A percentile compares a stretch with the other conserved stretches of the same genome.
phyloP scores from a whole-genome alignment of 2,888 invertebrate species.

The Aplocera efformata region DNA sequence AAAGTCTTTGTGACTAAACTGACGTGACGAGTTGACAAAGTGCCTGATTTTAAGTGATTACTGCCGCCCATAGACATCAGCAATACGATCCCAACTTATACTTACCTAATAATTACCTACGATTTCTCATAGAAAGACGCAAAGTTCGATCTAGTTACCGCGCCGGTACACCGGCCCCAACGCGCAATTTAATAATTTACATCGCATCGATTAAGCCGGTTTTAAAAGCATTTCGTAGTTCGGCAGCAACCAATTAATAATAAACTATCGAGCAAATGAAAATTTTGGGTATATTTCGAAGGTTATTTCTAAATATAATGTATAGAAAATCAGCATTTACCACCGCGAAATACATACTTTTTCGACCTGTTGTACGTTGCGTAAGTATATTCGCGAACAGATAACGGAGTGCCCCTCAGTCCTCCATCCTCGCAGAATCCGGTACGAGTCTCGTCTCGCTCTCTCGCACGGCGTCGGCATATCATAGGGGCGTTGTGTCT shows the following conservation, averaged over 20 bases:
- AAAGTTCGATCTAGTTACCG: slow-evolving; percentile 36
- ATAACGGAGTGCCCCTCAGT: slow-evolving; percentile 72
- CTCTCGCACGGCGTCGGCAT: slow-evolving; percentile 32
- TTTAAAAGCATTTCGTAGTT: slow-evolving; percentile 42
- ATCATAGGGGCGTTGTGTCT: slow-evolving; percentile 30
- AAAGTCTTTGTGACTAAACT: too few relatives aligned
- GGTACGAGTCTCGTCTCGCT: slow-evolving; percentile 51
- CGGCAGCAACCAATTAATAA: slow-evolving; percentile 32
- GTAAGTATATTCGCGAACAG: slow-evolving; percentile 78
- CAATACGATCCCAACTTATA: too few relatives aligned
- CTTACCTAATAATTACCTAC: too few relatives aligned
- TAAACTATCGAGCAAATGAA: slow-evolving; percentile 29
- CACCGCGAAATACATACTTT: slow-evolving; percentile 53
- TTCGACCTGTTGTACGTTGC: slow-evolving; percentile 70
- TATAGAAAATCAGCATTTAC: slow-evolving; percentile 34
- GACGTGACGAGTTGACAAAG: too few relatives aligned
- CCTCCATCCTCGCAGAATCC: slow-evolving; percentile 69
- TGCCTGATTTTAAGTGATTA: too few relatives aligned
- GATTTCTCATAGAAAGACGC: slow-evolving; percentile 29
- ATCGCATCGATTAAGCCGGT: slow-evolving; percentile 47
- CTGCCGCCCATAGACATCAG: too few relatives aligned
- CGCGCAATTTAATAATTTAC: slow-evolving; percentile 55
- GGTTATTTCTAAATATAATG: slow-evolving; percentile 19
- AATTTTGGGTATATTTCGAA: slow-evolving; percentile 33
- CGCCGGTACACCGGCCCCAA: slow-evolving; percentile 63